phyloP scores from a whole-genome alignment of 1,140 invertebrate species.

The Adoxophyes honmai region DNA sequence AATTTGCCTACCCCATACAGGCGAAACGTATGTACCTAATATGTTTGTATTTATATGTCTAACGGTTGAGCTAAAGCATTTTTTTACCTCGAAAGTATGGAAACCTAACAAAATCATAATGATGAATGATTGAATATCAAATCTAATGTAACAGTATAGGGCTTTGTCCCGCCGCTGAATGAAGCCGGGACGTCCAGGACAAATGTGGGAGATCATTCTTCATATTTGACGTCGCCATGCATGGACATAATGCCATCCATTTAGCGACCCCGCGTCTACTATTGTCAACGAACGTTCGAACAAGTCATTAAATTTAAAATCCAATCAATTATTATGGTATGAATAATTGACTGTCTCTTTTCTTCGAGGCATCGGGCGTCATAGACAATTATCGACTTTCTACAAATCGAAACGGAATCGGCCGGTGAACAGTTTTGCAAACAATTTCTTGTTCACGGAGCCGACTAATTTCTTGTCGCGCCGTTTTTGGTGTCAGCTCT shows the following conservation, averaged over 20 bases:
- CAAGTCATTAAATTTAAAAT: slow-evolving; percentile 42
- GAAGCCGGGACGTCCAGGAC: slow-evolving; percentile 32
- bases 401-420: slow-evolving; percentile 53
- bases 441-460: slow-evolving; percentile 32
- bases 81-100: neutral
- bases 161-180: slow-evolving; percentile 30
- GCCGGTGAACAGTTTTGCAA: slow-evolving; percentile 47
- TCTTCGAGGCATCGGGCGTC: slow-evolving; percentile 18
- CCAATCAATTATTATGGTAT: slow-evolving; percentile 37
- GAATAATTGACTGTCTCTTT: slow-evolving; percentile 22
- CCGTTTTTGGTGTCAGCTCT: slow-evolving; percentile 55
- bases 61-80: neutral
- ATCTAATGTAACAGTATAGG: slow-evolving; percentile 19
- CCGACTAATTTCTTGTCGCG: slow-evolving; percentile 32
- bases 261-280: slow-evolving; percentile 45
- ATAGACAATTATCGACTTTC: slow-evolving; percentile 54
- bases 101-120: slow-evolving; percentile 15
- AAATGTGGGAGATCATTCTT: slow-evolving; percentile 47
- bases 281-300: slow-evolving; percentile 36
- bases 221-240: slow-evolving; percentile 46
- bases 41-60: neutral
- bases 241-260: slow-evolving; percentile 49
- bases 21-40: too few relatives aligned
- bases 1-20: too few relatives aligned
- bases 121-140: slow-evolving; percentile 29